Evolutionary conservation across 2,797 vertebrate species (phyloP), one percentile per base, ranked within the genome.

Genomic region (Pogonophryne albipinna): DNA sequence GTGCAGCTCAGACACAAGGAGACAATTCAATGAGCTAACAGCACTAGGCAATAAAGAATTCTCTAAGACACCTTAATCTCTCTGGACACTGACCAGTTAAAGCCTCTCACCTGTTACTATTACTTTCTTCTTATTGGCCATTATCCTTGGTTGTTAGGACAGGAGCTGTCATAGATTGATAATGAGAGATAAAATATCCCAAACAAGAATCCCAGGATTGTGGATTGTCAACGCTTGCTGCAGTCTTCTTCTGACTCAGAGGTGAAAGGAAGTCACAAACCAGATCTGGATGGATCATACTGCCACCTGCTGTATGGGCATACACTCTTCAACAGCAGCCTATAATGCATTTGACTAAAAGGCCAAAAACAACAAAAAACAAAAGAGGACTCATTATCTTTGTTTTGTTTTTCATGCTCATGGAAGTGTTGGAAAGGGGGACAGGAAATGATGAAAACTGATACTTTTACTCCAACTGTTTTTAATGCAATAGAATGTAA

Each of bases 31-130:
- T 41, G 19, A 58, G 44, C 27, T 80, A 50, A 78, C 38, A 85
- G 27, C 52, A 45, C 20, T 59, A 16, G 14, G 60, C 17, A 66
- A 61, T 23, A 53, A 61, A 52, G 13, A 57, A 27, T 49, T 50
- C 19, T 62, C 42, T 27, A 17, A 66, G 19, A 38, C 41, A 59
- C 1, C 49, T 7, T 16, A 52, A n/a, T 34, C n/a, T 10, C 9
- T 15, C 7, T 51, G 4, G 45, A 66, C 27, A 41, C 19, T 41
- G 34, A 74, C 63, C 56, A 59, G 44, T 57, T 17, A 44, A 59
- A 50, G 64, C 27, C 12, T 60, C 92, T 90, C 83, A 95, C 94
- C 94, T 89, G 94, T 95, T 20, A 95, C 93, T 60, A 95, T 20
- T 3, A 95, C 92, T 68, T 90, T 95, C 86, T 87, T 94, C 87